Percentiles rank a stretch among this genome's conserved stretches.
phyloP scores from a whole-genome alignment of 2,113 vertebrate species.

The Notarius lentiginosus region DNA sequence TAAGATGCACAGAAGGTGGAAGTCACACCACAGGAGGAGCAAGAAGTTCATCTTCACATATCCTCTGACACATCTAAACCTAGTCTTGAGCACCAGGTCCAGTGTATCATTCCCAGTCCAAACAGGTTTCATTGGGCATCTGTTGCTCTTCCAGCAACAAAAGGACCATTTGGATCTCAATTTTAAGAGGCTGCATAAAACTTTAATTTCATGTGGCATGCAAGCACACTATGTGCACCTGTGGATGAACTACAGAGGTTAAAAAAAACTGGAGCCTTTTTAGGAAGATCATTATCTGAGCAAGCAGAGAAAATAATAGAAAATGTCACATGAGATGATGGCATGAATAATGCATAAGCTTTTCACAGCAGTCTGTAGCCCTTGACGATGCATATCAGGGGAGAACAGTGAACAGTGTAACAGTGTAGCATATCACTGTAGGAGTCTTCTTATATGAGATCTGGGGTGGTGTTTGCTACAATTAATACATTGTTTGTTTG shows the following conservation, averaged over 20 bases:
- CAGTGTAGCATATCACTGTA: conserved; percentile 33
- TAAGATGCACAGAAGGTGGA: conserved; percentile 2
- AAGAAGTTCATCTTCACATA: conserved; percentile 3
- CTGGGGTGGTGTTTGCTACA: conserved; percentile 16
- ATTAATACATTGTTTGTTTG: neutral
- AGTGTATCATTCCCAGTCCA: neutral
- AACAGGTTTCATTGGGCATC: conserved; percentile 15
- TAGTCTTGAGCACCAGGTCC: neutral
- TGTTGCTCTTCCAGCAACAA: conserved; percentile 69
- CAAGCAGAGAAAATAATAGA: conserved; percentile 57
- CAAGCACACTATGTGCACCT: conserved; percentile 65
- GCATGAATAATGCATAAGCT: conserved; percentile 60
- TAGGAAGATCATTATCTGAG: conserved; percentile 59
- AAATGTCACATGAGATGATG: conserved; percentile 55
- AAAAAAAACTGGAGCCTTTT: conserved; percentile 48
- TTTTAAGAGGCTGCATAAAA: conserved; percentile 78
- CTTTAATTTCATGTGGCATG: conserved; percentile 77
- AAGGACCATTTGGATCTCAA: conserved; percentile 79
- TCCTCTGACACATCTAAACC: neutral
- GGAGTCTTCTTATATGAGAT: conserved; percentile 25
- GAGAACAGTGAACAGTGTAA: conserved; percentile 26
- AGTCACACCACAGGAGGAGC: neutral
- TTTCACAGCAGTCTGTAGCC: conserved; percentile 46
- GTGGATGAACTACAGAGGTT: conserved; percentile 34
- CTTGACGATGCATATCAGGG: conserved; percentile 41